Conservation (phyloP, 2,888 invertebrate genomes). For the Brachyopa scutellaris region DNA sequence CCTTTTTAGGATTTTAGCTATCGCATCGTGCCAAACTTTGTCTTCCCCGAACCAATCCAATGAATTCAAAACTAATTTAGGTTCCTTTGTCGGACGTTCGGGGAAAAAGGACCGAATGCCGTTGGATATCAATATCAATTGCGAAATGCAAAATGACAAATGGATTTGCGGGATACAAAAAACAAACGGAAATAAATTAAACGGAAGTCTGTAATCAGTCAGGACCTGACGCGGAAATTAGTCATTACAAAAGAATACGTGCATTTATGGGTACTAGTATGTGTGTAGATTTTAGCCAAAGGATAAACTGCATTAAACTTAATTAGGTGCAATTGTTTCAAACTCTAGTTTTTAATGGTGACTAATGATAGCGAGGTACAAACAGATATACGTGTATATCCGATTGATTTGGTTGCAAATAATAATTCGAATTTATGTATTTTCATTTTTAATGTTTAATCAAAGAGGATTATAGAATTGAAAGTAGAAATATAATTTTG, state of each 20-base stretch:
- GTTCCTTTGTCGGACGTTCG: conserved; percentile 4
- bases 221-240: conserved; percentile 16
- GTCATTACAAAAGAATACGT: conserved; percentile 10
- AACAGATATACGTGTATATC: conserved; percentile 1
- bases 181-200: too few species aligned
- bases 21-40: conserved; percentile 10
- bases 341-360: conserved; percentile 13
- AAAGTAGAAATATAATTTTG: neutral
- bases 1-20: neutral
- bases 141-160: conserved; percentile 39
- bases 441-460: conserved; percentile 31
- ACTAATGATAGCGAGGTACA: conserved; percentile 14
- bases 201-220: conserved; percentile 53
- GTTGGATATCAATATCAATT: conserved; percentile 46
- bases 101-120: conserved; percentile 9
- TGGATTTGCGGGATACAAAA: conserved; percentile 10
- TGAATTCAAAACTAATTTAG: conserved; percentile 28
- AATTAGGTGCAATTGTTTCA: conserved; percentile 38
- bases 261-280: too few species aligned
- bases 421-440: neutral
- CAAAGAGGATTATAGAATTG: neutral
- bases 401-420: conserved; percentile 29
- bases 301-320: conserved; percentile 3
- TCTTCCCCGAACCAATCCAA: too few species aligned
- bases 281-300: neutral